Conservation (phyloP, 2,797 vertebrate genomes). For the Acridotheres tristis region DNA sequence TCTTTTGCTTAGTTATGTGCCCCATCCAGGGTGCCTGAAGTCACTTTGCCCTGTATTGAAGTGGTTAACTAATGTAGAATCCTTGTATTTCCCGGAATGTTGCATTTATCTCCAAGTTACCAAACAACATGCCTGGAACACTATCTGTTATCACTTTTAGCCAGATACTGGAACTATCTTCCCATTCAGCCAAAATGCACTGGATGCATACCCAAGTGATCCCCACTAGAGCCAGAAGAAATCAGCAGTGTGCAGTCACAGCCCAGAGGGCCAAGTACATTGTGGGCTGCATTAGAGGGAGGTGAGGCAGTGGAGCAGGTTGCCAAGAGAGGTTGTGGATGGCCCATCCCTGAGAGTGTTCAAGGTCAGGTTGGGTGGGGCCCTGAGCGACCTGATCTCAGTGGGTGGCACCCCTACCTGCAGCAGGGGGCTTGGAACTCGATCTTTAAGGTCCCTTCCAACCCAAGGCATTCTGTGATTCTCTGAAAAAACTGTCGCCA, state of each 20-base stretch:
- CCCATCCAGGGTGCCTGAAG: neutral
- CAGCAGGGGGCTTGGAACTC: neutral
- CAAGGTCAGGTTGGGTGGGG: neutral
- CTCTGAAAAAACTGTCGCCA: neutral
- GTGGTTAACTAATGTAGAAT: neutral
- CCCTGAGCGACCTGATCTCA: neutral
- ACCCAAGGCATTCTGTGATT: neutral
- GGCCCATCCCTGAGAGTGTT: neutral
- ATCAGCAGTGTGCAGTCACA: accelerated
- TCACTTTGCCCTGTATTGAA: neutral
- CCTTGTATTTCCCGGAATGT: neutral
- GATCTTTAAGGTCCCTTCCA: neutral
- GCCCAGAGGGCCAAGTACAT: neutral
- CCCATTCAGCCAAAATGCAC: neutral
- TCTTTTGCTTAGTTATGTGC: neutral
- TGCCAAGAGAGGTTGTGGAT: neutral
- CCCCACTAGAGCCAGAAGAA: neutral
- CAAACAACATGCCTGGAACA: neutral
- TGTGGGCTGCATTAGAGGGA: neutral
- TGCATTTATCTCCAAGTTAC: neutral
- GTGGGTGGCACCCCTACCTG: neutral
- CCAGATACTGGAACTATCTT: neutral
- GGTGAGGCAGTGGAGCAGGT: neutral
- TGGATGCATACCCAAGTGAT: neutral
- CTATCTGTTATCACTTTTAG: neutral